phyloP scores from a whole-genome alignment of 2,888 invertebrate genomes.

The Agapetus fuscipes region DNA sequence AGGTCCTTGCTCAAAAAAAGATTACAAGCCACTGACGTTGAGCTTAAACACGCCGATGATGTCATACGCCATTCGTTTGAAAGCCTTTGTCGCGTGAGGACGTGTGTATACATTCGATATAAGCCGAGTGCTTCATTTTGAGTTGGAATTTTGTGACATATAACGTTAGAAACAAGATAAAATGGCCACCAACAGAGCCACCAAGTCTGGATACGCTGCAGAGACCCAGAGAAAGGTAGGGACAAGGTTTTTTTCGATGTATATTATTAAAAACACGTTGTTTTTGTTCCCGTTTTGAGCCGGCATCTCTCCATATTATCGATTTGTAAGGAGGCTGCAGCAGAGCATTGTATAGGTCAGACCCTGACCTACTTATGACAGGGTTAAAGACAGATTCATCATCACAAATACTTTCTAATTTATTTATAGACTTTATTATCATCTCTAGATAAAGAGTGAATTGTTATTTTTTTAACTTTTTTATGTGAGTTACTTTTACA shows the following conservation, averaged over 20 bases:
- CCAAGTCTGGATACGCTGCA: constrained; percentile 91
- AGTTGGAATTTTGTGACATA: too few species aligned
- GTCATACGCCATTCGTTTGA: too few species aligned
- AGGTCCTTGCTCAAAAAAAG: too few species aligned
- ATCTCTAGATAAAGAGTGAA: too few species aligned
- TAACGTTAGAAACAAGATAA: background rate
- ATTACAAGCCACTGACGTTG: background rate
- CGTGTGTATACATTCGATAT: background rate
- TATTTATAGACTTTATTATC: too few species aligned
- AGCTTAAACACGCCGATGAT: too few species aligned
- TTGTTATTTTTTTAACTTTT: too few species aligned
- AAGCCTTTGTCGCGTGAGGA: background rate
- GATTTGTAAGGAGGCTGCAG: constrained; percentile 10
- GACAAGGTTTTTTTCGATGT: background rate
- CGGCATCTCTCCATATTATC: constrained; percentile 3
- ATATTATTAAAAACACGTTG: too few species aligned
- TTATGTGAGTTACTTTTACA: too few species aligned
- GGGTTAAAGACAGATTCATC: too few species aligned
- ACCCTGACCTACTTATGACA: constrained; percentile 17
- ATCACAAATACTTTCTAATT: too few species aligned
- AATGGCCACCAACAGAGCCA: constrained; percentile 76
- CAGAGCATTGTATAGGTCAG: constrained; percentile 7
- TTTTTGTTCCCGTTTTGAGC: background rate
- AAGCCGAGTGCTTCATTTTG: too few species aligned
- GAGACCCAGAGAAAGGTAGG: constrained; percentile 89